phyloP scores from a whole-genome alignment of 2,113 vertebrate species.

The Hystrix cristata region DNA sequence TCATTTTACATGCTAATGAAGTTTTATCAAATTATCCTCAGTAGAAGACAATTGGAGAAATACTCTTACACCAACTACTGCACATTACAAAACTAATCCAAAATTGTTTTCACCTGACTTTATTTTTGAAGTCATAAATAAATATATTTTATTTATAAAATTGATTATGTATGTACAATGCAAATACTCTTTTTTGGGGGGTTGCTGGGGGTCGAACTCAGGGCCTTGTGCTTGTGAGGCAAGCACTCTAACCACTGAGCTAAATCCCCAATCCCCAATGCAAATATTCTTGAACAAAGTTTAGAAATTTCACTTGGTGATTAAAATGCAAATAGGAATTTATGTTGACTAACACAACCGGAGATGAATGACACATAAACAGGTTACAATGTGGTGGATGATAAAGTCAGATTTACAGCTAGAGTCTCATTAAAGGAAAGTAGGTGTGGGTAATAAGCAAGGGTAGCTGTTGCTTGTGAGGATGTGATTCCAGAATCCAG shows the following conservation, averaged over 20 bases:
- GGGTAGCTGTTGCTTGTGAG: background rate
- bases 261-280: background rate
- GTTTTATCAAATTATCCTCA: background rate
- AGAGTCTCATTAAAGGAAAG: background rate
- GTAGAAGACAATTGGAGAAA: background rate
- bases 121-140: background rate
- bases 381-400: background rate
- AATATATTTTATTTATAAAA: background rate
- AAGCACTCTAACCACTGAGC: too few species aligned
- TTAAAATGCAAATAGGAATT: constrained; percentile 1
- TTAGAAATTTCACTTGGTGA: background rate
- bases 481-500: background rate
- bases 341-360: background rate
- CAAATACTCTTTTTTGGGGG: background rate
- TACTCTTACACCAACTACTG: background rate
- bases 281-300: background rate
- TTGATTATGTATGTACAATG: background rate
- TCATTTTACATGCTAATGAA: background rate
- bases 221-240: too few species aligned
- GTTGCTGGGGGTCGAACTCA: too few species aligned
- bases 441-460: background rate
- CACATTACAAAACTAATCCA: background rate
- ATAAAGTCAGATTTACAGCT: background rate
- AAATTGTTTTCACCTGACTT: constrained; percentile 13
- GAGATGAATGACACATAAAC: background rate